Percentiles rank a stretch among this genome's conserved stretches.
phyloP scores from a whole-genome alignment of 1,140 invertebrate species.

The Physella acuta region DNA sequence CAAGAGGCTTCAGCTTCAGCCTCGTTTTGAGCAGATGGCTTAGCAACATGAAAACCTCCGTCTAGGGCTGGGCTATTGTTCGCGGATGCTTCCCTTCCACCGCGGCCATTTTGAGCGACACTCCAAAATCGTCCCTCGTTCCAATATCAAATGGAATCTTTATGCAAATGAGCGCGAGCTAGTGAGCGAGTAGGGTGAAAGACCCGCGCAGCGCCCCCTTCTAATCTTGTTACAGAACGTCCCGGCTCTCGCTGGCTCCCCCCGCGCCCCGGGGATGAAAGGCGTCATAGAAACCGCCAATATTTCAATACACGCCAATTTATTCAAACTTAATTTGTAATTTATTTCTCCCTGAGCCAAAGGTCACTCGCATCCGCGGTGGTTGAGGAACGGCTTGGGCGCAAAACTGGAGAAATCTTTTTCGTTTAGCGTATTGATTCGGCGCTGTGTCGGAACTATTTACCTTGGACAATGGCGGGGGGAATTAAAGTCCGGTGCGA shows the following conservation, averaged over 20 bases:
- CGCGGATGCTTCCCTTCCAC: not conserved
- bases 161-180: constrained; percentile 13
- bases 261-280: not conserved
- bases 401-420: no score
- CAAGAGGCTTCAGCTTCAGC: not conserved
- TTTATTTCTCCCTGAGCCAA: constrained; percentile 14
- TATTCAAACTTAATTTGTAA: constrained; percentile 20
- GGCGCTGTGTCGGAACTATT: no score
- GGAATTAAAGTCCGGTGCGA: no score
- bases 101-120: constrained; percentile 12
- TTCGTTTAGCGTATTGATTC: no score
- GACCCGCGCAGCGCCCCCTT: not conserved
- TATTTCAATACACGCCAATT: constrained; percentile 9
- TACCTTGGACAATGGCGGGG: no score
- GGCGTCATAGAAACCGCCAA: constrained; percentile 12
- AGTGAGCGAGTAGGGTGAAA: constrained; percentile 7
- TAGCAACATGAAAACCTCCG: constrained; percentile 13
- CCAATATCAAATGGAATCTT: constrained; percentile 15
- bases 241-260: not conserved
- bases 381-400: no score
- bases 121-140: not conserved
- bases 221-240: constrained; percentile 10
- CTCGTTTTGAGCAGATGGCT: constrained; percentile 12
- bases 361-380: constrained; percentile 8
- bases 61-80: constrained; percentile 8